phyloP scores from a whole-genome alignment of 2,797 vertebrate species.

The Siniperca obscura region DNA sequence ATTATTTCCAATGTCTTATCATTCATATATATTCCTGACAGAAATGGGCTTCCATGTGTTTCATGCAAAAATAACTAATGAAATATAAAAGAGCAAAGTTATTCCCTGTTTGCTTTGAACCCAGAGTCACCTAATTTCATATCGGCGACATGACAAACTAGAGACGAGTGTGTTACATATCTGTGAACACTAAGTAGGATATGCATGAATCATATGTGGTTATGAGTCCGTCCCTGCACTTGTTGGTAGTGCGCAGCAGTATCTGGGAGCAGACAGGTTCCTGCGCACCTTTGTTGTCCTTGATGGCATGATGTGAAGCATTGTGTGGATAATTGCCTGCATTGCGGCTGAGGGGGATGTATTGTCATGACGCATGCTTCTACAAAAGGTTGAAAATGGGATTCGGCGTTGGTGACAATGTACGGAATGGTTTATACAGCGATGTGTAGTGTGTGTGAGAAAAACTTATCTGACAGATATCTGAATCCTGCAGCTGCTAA shows the following conservation, averaged over 20 bases:
- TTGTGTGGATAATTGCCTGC: slow-evolving; percentile 72
- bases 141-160: slow-evolving; percentile 17
- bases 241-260: slow-evolving; percentile 22
- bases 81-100: slow-evolving; percentile 14
- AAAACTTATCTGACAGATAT: slow-evolving; percentile 49
- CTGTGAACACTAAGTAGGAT: slow-evolving; percentile 1
- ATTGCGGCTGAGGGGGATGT: slow-evolving; percentile 30
- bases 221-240: slow-evolving; percentile 31
- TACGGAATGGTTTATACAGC: slow-evolving; percentile 42
- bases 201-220: slow-evolving; percentile 39
- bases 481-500: slow-evolving; percentile 37
- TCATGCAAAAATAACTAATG: slow-evolving; percentile 10
- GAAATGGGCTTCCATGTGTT: background rate
- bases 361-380: slow-evolving; percentile 55
- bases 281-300: slow-evolving; percentile 56
- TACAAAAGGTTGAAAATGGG: slow-evolving; percentile 70
- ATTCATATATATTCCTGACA: background rate
- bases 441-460: slow-evolving; percentile 19
- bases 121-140: slow-evolving; percentile 11
- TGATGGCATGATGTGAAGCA: slow-evolving; percentile 61
- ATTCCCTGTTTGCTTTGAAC: slow-evolving; percentile 7
- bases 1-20: background rate
- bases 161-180: slow-evolving; percentile 33
- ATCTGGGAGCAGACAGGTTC: slow-evolving; percentile 42
- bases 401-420: slow-evolving; percentile 63